These are phyloP conservation scores for Cactoblastis cactorum DNA, from an alignment of 2,888 invertebrate genomes.

Conservation along the genomic window DNA sequence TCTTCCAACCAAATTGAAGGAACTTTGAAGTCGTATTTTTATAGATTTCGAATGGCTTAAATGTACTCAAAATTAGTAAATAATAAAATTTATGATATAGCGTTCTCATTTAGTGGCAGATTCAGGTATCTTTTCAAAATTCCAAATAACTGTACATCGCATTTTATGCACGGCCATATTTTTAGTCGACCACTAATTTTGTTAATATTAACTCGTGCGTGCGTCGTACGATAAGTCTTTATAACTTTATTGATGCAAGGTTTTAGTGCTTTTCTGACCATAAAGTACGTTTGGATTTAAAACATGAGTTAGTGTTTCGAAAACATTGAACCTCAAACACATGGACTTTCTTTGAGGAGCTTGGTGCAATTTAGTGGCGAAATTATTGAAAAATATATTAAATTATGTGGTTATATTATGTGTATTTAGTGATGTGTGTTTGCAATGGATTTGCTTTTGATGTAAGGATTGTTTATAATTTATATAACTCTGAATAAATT, in stretches of 20 bases:
- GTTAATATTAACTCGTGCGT: not conserved
- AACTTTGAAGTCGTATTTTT: too few species aligned
- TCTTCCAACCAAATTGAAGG: too few species aligned
- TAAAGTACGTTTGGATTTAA: conserved; percentile 57
- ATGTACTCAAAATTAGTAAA: too few species aligned
- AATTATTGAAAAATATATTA: conserved; percentile 15
- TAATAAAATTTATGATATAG: not conserved
- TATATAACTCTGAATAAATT: too few species aligned
- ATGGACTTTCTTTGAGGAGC: conserved; percentile 42
- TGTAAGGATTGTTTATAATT: not conserved
- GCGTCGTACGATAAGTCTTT: not conserved
- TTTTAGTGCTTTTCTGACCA: conserved; percentile 54
- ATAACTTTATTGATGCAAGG: conserved; percentile 37
- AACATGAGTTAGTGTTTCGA: conserved; percentile 69
- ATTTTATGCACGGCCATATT: not conserved
- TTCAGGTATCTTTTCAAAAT: not conserved
- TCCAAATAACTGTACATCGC: conserved; percentile 9
- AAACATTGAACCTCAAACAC: conserved; percentile 52
- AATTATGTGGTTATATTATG: conserved; percentile 45
- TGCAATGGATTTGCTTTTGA: conserved; percentile 30
- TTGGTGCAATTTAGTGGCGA: conserved; percentile 19
- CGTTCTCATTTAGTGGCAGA: not conserved
- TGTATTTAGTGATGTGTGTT: conserved; percentile 43
- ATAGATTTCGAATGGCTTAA: too few species aligned
- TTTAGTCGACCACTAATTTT: not conserved